Evolutionary conservation across 2,113 vertebrate species (phyloP).

Genomic region (Percina caprodes): DNA sequence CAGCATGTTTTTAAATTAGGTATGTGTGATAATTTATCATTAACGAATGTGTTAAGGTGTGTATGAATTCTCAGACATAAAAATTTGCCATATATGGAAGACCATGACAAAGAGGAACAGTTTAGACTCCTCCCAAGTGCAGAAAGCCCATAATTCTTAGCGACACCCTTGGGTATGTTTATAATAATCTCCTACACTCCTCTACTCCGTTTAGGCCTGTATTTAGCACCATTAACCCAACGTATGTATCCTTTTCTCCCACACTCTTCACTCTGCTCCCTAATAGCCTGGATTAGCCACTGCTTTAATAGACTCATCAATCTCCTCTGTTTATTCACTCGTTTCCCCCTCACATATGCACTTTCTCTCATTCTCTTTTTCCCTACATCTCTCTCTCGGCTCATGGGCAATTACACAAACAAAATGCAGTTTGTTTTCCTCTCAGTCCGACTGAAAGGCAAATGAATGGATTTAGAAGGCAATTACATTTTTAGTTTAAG

Average conservation of each 20-base stretch:
- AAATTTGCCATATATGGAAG: neutral
- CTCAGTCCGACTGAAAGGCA: slow-evolving; percentile 41
- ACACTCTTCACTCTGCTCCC: slow-evolving; percentile 66
- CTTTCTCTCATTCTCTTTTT: slow-evolving; percentile 13
- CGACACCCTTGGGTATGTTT: slow-evolving; percentile 36
- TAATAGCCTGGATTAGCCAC: slow-evolving; percentile 78
- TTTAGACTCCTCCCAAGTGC: slow-evolving; percentile 1
- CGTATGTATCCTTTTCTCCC: slow-evolving; percentile 62
- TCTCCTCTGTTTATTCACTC: slow-evolving; percentile 78
- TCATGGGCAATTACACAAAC: slow-evolving; percentile 82
- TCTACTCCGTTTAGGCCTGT: slow-evolving; percentile 63
- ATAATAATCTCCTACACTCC: slow-evolving; percentile 57
- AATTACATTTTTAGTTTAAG: slow-evolving; percentile 60
- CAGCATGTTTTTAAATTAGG: too few species aligned
- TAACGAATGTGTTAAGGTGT: neutral
- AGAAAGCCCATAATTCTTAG: slow-evolving; percentile 43
- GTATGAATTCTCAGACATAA: neutral
- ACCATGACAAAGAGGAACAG: slow-evolving; percentile 6
- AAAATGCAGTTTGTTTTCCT: slow-evolving; percentile 78
- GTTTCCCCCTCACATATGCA: slow-evolving; percentile 35
- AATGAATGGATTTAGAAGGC: slow-evolving; percentile 66
- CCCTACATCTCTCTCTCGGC: slow-evolving; percentile 51
- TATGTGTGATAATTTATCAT: neutral
- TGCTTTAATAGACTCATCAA: slow-evolving; percentile 78
- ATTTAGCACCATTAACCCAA: slow-evolving; percentile 75